Base-by-base conservation (phyloP, 2,888 invertebrate species). In the Campoplex capitator region DNA sequence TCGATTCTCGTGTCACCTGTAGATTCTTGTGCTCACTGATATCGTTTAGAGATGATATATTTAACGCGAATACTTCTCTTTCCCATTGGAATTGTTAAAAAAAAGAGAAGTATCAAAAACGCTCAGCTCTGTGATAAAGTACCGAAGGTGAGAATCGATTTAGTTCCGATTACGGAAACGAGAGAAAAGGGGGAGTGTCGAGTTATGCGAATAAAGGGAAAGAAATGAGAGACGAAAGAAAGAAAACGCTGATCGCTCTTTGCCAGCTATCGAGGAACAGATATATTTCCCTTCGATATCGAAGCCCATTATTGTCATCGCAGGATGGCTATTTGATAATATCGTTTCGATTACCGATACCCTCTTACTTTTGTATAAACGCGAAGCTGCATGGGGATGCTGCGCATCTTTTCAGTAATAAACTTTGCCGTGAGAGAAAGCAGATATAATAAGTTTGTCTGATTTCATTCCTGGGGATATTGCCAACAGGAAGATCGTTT, bases 251-350 rank as follows among this genome's bases (percentile, higher is more conserved):
- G 54, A 76, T 82, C 54, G 71, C n/a, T 32, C 67, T 56, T 35
- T 16, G 74, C 11, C 23, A 23, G 67, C 58, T 80, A 85, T 83
- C 56, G 16, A 23, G 67, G 56, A 62, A 79, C 62, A 76, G 76
- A 87, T 84, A 81, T 71, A 85, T 86, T 73, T 85, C 78, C 73
- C 62, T 80, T 75, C 45, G 77, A 82, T 80, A 83, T 84, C 84
- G 85, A 86, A 84, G 88, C 56, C 87, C 84, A 88, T 88, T 88
- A 87, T 87, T 84, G 80, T 81, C 58, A 68, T 82, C 75, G 81
- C 73, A 45, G 58, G 42, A 67, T 74, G 78, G 48, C 84, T 65
- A 84, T 87, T 83, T 51, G 79, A 76, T 80, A 87, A 79, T 75
- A 56, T 78, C 78, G 74, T 82, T 86, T 88, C 88, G 88, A 88